Evolutionary conservation across 1,140 invertebrate genomes (phyloP).

Genomic region (Drosophila trapezifrons): DNA sequence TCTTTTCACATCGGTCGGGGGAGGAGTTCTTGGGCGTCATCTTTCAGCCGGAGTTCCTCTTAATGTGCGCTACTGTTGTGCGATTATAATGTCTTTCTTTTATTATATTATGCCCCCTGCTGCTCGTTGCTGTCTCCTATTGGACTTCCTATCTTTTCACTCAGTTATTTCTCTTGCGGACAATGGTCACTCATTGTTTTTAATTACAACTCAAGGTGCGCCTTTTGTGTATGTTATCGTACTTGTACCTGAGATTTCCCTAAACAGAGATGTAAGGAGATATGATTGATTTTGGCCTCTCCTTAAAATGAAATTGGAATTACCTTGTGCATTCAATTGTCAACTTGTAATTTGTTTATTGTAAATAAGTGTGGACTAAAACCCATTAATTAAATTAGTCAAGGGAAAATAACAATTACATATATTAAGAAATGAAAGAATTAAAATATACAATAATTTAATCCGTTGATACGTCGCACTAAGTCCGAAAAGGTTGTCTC

Average conservation of each 20-base stretch:
- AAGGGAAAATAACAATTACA: too few species aligned
- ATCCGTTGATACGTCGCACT: not conserved
- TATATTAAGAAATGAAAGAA: not conserved
- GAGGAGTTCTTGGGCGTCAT: constrained; percentile 26
- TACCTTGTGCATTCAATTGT: not conserved
- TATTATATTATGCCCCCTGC: constrained; percentile 11
- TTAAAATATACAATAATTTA: not conserved
- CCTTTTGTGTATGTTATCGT: constrained; percentile 22
- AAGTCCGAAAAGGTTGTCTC: not conserved
- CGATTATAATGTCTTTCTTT: constrained; percentile 55
- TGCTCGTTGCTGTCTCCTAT: constrained; percentile 13
- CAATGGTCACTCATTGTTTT: constrained; percentile 68
- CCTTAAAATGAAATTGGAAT: not conserved
- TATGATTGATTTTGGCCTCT: not conserved
- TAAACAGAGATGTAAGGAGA: not conserved
- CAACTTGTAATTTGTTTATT: not conserved
- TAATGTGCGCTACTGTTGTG: constrained; percentile 54
- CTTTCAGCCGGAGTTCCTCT: constrained; percentile 23
- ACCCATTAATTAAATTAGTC: not conserved
- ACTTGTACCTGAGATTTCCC: constrained; percentile 28
- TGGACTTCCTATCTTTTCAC: constrained; percentile 16
- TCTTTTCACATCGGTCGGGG: constrained; percentile 18
- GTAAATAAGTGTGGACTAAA: too few species aligned
- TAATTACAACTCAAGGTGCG: constrained; percentile 43
- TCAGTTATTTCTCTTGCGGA: constrained; percentile 33